phyloP scores from a whole-genome alignment of 2,797 vertebrate species.

The Sebastes cheni region DNA sequence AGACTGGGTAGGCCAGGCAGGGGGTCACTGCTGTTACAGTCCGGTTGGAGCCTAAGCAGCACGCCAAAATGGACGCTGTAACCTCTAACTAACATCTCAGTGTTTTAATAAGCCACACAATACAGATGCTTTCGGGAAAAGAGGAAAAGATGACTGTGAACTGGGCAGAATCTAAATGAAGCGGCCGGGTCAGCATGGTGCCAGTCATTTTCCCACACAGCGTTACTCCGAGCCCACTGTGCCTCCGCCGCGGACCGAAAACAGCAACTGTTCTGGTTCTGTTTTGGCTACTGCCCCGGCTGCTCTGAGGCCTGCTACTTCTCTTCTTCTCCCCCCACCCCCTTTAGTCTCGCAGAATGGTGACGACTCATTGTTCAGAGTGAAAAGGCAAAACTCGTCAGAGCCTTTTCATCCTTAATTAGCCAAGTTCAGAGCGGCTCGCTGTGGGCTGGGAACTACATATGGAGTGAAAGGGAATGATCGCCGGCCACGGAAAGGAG shows the following conservation, averaged over 20 bases:
- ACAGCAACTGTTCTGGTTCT: constrained; percentile 58
- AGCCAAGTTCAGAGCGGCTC: constrained; percentile 74
- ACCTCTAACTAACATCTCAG: background rate
- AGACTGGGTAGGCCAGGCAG: constrained; percentile 26
- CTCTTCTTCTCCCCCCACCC: background rate
- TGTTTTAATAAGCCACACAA: constrained; percentile 4
- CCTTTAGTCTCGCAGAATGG: constrained; percentile 36
- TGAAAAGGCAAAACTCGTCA: constrained; percentile 66
- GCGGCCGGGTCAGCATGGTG: constrained; percentile 39
- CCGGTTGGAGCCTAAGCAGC: constrained; percentile 42
- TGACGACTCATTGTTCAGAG: constrained; percentile 55
- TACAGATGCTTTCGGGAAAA: background rate
- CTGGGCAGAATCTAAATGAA: constrained; percentile 51
- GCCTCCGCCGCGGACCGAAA: constrained; percentile 47
- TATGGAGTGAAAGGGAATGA: constrained; percentile 53
- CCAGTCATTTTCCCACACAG: constrained; percentile 62
- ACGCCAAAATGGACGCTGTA: constrained; percentile 6
- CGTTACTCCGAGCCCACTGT: constrained; percentile 32
- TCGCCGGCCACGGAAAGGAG: constrained; percentile 43
- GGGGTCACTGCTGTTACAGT: constrained; percentile 50
- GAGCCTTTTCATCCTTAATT: constrained; percentile 74
- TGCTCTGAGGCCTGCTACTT: constrained; percentile 20
- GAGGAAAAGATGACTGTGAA: background rate
- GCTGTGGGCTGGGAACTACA: constrained; percentile 69
- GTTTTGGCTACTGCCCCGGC: constrained; percentile 46